Percentiles rank a stretch among this genome's conserved stretches.
These are phyloP conservation scores for Psettodes erumei DNA, from an alignment of 2,113 vertebrate species.

Conservation along the genomic window DNA sequence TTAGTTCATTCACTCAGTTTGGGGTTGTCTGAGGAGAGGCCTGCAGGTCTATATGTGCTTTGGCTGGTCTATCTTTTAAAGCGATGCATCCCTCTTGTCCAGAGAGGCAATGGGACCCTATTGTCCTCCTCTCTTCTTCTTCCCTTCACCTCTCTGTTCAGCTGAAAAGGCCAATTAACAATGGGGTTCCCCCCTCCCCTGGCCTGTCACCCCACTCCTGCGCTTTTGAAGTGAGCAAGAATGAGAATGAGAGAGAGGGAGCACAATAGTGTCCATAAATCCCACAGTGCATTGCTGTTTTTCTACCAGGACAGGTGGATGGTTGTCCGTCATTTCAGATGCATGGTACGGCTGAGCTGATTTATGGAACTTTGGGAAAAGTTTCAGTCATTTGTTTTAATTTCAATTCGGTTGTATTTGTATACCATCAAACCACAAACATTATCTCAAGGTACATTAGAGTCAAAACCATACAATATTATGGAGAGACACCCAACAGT, in stretches of 20 bases:
- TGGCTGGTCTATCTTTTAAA: conserved; percentile 59
- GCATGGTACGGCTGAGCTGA: background rate
- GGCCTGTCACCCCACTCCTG: conserved; percentile 79
- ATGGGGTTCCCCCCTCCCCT: conserved; percentile 83
- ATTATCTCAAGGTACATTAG: too few relatives aligned
- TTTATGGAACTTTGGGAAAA: background rate
- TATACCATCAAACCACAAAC: too few relatives aligned
- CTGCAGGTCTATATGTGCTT: conserved; percentile 58
- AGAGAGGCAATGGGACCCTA: conserved; percentile 82
- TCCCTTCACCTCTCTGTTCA: conserved; percentile 88
- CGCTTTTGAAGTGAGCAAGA: conserved; percentile 87
- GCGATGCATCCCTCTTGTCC: conserved; percentile 64
- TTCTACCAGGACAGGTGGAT: conserved; percentile 62
- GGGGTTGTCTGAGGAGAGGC: conserved; percentile 63
- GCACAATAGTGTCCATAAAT: conserved; percentile 83
- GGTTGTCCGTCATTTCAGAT: conserved; percentile 23
- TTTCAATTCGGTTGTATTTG: background rate
- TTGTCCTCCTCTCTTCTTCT: conserved; percentile 85
- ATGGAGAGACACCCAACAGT: too few relatives aligned
- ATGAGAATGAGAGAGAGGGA: conserved; percentile 69
- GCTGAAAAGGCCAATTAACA: conserved; percentile 92
- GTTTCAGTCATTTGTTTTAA: background rate
- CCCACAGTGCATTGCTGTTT: conserved; percentile 42
- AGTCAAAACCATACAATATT: too few relatives aligned
- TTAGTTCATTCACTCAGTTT: conserved; percentile 61